phyloP scores from a whole-genome alignment of 2,888 invertebrate species.

The Siphlonurus alternatus region DNA sequence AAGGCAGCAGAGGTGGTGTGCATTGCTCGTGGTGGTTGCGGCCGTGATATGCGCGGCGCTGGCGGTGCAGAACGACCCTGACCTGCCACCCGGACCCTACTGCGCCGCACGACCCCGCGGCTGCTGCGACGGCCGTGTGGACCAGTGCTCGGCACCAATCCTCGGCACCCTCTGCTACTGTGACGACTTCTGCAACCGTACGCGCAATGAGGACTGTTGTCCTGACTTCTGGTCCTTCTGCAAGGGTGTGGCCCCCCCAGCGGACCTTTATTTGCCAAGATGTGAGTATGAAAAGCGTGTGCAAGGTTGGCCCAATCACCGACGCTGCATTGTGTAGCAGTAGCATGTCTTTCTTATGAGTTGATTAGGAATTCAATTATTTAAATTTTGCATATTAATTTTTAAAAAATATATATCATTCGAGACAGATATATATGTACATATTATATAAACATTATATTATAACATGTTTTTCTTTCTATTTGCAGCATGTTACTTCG shows the following conservation, averaged over 20 bases:
- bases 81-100: not conserved
- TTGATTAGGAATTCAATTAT: too few relatives aligned
- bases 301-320: too few relatives aligned
- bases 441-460: not conserved
- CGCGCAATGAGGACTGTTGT: conserved; percentile 66
- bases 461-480: not conserved
- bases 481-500: conserved; percentile 32
- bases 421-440: not conserved
- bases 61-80: not conserved
- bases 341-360: too few relatives aligned
- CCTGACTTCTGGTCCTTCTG: conserved; percentile 76
- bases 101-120: conserved; percentile 18
- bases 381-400: not conserved
- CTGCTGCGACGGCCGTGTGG: conserved; percentile 61
- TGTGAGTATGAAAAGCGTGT: too few relatives aligned
- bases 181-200: conserved; percentile 77
- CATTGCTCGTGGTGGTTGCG: not conserved
- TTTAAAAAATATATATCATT: not conserved
- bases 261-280: conserved; percentile 16
- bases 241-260: conserved; percentile 27
- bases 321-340: too few relatives aligned
- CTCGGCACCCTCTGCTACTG: conserved; percentile 82
- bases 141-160: conserved; percentile 67
- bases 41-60: not conserved
- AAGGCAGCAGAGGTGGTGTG: not conserved